phyloP scores from a whole-genome alignment of 2,113 vertebrate genomes.

The Myrmecophaga tridactyla region DNA sequence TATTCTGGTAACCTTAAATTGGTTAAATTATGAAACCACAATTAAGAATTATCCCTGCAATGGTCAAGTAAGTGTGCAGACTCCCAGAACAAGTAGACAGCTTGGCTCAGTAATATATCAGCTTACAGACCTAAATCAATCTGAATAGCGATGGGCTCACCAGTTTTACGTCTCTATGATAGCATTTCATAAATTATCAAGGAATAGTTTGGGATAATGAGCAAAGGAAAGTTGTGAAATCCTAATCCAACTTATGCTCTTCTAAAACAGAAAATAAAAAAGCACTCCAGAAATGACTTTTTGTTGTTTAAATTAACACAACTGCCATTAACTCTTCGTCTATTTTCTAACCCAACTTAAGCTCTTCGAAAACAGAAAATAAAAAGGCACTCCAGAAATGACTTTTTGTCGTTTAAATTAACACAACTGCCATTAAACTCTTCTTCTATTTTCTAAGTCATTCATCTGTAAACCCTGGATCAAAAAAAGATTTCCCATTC shows the following conservation, averaged over 20 bases:
- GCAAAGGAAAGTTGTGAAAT: neutral
- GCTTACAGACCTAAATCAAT: neutral
- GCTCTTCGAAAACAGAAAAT: neutral
- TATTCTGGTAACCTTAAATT: conserved; percentile 59
- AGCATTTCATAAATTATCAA: neutral
- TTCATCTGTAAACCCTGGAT: neutral
- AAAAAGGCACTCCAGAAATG: neutral
- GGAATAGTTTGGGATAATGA: neutral
- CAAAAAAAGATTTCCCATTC: neutral
- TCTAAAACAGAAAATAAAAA: neutral
- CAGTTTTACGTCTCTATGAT: neutral
- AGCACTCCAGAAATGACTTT: neutral
- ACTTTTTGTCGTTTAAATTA: neutral
- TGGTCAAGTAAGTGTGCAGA: neutral
- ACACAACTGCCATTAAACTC: neutral
- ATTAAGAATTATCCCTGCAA: conserved; percentile 49
- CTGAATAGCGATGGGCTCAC: neutral
- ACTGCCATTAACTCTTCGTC: neutral
- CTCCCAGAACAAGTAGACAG: neutral
- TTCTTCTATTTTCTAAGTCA: conserved; percentile 11
- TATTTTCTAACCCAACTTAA: conserved; percentile 35
- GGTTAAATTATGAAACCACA: conserved; percentile 58
- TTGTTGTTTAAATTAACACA: neutral
- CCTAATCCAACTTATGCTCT: neutral
- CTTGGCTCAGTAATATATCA: neutral